Base-by-base conservation (phyloP, 2,797 vertebrate species). In the Tenualosa thibaudeaui region DNA sequence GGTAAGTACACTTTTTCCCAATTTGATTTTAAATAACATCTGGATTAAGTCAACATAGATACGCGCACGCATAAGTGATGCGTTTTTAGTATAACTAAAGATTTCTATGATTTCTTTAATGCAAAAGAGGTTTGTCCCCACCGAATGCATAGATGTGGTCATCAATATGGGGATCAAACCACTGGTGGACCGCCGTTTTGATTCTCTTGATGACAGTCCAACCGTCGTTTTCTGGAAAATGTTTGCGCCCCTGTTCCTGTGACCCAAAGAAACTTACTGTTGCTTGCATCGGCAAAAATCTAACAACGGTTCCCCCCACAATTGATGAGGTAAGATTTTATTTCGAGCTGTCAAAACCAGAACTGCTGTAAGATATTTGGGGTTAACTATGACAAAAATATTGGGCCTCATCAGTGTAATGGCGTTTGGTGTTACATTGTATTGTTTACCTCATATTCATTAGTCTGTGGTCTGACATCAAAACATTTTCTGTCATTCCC, bases 251-350 rank as follows among this genome's bases (percentile, higher is more conserved):
- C 49, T 98, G 97, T 1, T 15, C 93, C 89, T 99, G 98, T 0
- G 95, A 99, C 90, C 89, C 90, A 85, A 84, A 93, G 90, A 94
- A 88, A 50, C 89, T 95, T 68, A 93, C 93, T 0, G 94, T 97
- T 0, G 71, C 91, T 58, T 98, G 98, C 85, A 75, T 91, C 3
- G 88, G 93, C 1, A 96, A 96, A 92, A 97, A 96, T 90, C 89
- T 98, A 24, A 96, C 89, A 0, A 89, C 94, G 46, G 84, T 97
- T 85, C 97, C 97, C 0, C 0, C 54, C 0, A 53, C 91, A 65
- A 81, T 97, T 68, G 94, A 97, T 0, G 95, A 98, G 97, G 97
- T 98, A 86, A 93, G 94, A 84, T n/a, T 26, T n/a, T 6, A 51
- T 81, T 51, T 81, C 9, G 4, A 5, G 37, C 12, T 15, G 5